Percentiles rank a stretch among this genome's conserved stretches.
Conservation (phyloP, 92 coral and sea anemone species). For the Phymanthus crucifer region DNA sequence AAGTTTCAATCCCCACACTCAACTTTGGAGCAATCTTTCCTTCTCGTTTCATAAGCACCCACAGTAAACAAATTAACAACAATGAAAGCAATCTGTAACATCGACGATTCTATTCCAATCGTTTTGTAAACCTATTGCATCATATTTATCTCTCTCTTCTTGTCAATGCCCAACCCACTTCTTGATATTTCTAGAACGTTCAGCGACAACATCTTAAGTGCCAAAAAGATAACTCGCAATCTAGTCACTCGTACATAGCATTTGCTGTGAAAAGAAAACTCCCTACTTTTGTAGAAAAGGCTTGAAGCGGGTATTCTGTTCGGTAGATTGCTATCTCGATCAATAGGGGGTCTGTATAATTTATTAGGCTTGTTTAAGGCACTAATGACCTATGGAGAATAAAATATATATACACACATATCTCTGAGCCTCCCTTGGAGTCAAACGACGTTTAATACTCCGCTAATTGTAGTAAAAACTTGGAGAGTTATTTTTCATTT, state of each 20-base stretch:
- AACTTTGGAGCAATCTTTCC: neutral
- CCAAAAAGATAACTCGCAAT: neutral
- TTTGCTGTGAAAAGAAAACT: slow-evolving; percentile 7
- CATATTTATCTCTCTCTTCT: neutral
- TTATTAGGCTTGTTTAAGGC: slow-evolving; percentile 17
- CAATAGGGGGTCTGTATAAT: slow-evolving; percentile 26
- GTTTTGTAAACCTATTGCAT: neutral
- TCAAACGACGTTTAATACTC: slow-evolving; percentile 8
- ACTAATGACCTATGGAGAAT: slow-evolving; percentile 14
- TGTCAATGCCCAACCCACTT: neutral
- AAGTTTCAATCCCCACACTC: neutral
- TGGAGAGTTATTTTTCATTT: slow-evolving; percentile 29
- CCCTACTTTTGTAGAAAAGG: slow-evolving; percentile 14
- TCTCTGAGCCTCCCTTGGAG: neutral
- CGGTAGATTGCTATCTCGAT: slow-evolving; percentile 13
- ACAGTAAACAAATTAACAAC: neutral
- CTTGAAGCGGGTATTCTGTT: slow-evolving; percentile 14
- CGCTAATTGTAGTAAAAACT: neutral
- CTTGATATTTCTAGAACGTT: neutral
- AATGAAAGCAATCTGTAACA: neutral
- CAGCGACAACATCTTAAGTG: neutral
- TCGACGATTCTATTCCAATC: neutral
- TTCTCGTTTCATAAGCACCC: slow-evolving; percentile 1
- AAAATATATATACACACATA: neutral
- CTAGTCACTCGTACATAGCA: neutral